Evolutionary conservation across 2,113 vertebrate genomes (phyloP), one percentile per base, ranked within the genome.

Genomic region (Dasyprocta punctata): DNA sequence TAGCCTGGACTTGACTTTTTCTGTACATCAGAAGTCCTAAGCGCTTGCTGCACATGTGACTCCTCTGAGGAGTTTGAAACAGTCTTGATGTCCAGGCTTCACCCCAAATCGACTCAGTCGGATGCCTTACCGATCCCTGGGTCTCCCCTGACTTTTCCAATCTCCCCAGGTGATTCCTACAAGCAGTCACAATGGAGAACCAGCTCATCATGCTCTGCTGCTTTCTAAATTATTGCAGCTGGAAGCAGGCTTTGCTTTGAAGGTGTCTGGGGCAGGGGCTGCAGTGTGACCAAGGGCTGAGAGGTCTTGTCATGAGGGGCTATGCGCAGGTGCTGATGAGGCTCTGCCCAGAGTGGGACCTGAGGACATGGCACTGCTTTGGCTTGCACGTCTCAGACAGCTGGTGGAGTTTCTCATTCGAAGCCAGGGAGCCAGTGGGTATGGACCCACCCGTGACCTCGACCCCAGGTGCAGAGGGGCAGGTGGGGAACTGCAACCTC

Each of bases 331-430:
- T 56, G 24, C 54, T 30, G 58, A 20, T 7, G 13, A 19, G 6
- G 8, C 28, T 61, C 11, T 44, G 11, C 14, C 28, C 20, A 28
- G 26, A 47, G 28, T 12, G 20, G 22, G 0, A 4, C 0, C 0
- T 17, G 41, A 16, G 84, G 38, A 52, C 12, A n/a, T 4, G 36
- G 33, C 92, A 22, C 84, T 30, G 22, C 7, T 36, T 49, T 1
- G 0, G 24, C 41, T 36, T 3, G 1, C 0, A 8, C 54, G 49
- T 13, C 44, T 58, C 54, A 38, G 33, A 44, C 2, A 0, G 41
- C 38, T 22, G 49, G 26, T 19, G 1, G 65, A 67, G 3, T 4
- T 71, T 80, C 28, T 65, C 28, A 8, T 78, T 49, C 20, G 36
- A 26, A 84, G 44, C 30, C 47, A 26, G 86, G 41, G 30, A 69